Percentiles rank a stretch among this genome's conserved stretches.
Evolutionary conservation across 2,797 vertebrate species (phyloP).

Genomic region (Myiotriccus ornatus): DNA sequence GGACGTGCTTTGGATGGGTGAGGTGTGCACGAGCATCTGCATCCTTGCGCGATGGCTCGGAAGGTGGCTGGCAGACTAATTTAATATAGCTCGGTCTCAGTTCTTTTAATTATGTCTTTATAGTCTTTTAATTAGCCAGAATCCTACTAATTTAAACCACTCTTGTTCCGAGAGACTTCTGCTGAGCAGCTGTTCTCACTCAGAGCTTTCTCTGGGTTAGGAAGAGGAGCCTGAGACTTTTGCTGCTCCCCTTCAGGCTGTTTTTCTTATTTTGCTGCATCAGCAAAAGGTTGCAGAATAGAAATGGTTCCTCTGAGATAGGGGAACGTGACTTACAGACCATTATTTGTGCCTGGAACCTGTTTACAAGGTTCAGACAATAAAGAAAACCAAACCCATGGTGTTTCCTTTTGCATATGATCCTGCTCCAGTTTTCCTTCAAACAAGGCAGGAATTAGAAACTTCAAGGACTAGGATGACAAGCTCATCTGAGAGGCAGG

Average conservation of each 20-base stretch:
- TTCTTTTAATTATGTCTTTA: slow-evolving; percentile 70
- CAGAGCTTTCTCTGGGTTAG: slow-evolving; percentile 34
- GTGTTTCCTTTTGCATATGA: background rate
- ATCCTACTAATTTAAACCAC: slow-evolving; percentile 68
- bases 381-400: background rate
- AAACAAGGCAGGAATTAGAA: background rate
- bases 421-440: background rate
- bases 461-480: background rate
- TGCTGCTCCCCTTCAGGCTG: slow-evolving; percentile 45
- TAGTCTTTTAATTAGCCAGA: slow-evolving; percentile 69
- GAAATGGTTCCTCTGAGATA: slow-evolving; percentile 55
- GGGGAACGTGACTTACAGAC: slow-evolving; percentile 50
- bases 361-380: slow-evolving; percentile 25
- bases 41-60: background rate
- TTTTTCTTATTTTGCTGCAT: slow-evolving; percentile 53
- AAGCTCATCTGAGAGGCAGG: background rate
- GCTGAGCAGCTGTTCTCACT: slow-evolving; percentile 66
- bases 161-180: slow-evolving; percentile 35
- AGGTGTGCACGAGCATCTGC: background rate
- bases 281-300: slow-evolving; percentile 42
- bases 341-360: slow-evolving; percentile 44
- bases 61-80: slow-evolving; percentile 48
- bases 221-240: slow-evolving; percentile 11
- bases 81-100: slow-evolving; percentile 43
- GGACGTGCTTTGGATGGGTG: background rate